Evolutionary conservation across 2,113 vertebrate genomes (phyloP).

Genomic region (Phoenicopterus ruber): DNA sequence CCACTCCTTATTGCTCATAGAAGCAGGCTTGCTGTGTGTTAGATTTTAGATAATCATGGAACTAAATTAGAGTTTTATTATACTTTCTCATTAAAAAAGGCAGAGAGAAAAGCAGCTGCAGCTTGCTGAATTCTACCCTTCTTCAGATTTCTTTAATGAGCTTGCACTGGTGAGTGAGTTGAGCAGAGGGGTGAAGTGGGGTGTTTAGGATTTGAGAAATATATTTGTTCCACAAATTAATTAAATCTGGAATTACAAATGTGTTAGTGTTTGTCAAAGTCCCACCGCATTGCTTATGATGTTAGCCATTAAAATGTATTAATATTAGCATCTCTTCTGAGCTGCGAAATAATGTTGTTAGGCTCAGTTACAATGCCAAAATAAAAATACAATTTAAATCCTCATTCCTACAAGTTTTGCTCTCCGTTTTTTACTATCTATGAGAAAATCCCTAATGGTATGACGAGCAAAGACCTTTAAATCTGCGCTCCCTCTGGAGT

Average conservation of each 20-base stretch:
- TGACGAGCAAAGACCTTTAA: constrained; percentile 9
- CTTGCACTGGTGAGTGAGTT: neutral
- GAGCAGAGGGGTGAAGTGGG: neutral
- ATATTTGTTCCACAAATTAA: constrained; percentile 21
- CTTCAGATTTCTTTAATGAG: neutral
- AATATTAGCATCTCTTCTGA: neutral
- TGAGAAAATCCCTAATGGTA: neutral
- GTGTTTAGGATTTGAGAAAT: neutral
- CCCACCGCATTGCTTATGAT: neutral
- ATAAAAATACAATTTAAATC: neutral
- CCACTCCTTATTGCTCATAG: neutral
- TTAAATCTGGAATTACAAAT: constrained; percentile 12
- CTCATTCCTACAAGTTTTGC: neutral
- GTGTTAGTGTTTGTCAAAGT: neutral
- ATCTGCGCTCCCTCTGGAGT: neutral
- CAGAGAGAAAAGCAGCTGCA: neutral
- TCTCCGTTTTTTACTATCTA: neutral
- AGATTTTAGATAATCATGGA: neutral
- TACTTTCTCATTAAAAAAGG: neutral
- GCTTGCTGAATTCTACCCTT: neutral
- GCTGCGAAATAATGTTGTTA: neutral
- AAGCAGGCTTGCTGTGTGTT: neutral
- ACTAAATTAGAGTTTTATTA: neutral
- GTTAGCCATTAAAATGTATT: neutral
- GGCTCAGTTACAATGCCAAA: neutral